These are phyloP conservation scores for Euclidia mi DNA, from an alignment of 2,888 invertebrate species.

Conservation along the genomic window DNA sequence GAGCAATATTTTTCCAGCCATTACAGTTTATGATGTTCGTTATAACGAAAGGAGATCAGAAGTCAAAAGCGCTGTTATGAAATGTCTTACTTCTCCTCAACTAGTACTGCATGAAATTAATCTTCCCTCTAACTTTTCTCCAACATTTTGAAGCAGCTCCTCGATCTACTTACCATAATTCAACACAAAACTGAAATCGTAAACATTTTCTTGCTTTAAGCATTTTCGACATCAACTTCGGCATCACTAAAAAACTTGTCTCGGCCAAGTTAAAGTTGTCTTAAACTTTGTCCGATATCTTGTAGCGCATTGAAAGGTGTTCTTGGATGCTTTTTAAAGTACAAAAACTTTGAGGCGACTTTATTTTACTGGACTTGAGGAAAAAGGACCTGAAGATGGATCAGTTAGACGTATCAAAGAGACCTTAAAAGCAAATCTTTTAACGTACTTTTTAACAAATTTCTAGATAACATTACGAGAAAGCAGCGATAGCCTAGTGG, in stretches of 20 bases:
- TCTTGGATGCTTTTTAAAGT: conserved; percentile 47
- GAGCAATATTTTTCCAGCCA: too few relatives aligned
- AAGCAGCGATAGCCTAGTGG: too few relatives aligned
- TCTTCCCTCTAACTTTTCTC: too few relatives aligned
- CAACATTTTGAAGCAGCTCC: too few relatives aligned
- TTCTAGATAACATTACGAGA: too few relatives aligned
- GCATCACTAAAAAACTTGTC: conserved; percentile 60
- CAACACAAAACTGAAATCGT: background rate
- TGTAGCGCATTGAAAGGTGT: conserved; percentile 59
- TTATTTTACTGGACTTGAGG: conserved; percentile 46
- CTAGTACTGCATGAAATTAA: too few relatives aligned
- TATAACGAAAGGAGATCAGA: too few relatives aligned
- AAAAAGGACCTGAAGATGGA: conserved; percentile 28
- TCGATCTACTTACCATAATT: background rate
- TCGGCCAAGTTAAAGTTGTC: conserved; percentile 66
- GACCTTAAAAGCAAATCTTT: background rate
- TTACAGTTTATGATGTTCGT: too few relatives aligned
- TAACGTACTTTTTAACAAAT: background rate
- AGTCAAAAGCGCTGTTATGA: too few relatives aligned
- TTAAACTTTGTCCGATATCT: conserved; percentile 62
- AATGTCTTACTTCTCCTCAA: too few relatives aligned
- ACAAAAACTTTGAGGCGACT: conserved; percentile 44
- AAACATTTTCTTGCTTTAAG: conserved; percentile 9
- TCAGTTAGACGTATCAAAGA: background rate
- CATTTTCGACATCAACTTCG: conserved; percentile 36